Percentiles rank a stretch among this genome's conserved stretches.
Evolutionary conservation across 2,888 invertebrate species (phyloP).

Genomic region (Eubasilissa splendida): DNA sequence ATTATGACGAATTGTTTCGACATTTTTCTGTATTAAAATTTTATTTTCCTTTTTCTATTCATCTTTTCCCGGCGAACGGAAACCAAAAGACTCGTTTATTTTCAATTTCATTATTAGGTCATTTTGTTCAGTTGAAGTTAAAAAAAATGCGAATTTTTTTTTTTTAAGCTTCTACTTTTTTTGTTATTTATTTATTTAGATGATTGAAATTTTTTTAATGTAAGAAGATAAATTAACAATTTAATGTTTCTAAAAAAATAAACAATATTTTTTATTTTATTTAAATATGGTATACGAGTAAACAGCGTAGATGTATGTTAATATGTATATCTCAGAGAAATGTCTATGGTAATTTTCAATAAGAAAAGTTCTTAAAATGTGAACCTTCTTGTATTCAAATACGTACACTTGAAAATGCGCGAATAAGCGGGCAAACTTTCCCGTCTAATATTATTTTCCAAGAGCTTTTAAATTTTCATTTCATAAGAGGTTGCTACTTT

Average conservation of each 20-base stretch:
- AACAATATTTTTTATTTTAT: too few relatives aligned
- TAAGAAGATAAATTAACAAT: too few relatives aligned
- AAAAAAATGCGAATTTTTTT: background rate
- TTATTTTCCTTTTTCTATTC: conserved; percentile 32
- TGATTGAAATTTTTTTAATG: too few relatives aligned
- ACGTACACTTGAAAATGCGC: background rate
- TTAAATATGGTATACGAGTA: too few relatives aligned
- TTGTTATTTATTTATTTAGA: too few relatives aligned
- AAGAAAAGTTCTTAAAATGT: background rate
- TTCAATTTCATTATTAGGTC: conserved; percentile 14
- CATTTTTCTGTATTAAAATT: conserved; percentile 46
- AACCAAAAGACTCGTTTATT: conserved; percentile 40
- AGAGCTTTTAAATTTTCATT: conserved; percentile 58
- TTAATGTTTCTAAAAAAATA: too few relatives aligned
- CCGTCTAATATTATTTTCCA: conserved; percentile 53
- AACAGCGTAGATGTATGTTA: too few relatives aligned
- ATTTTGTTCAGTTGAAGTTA: background rate
- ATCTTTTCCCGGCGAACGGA: conserved; percentile 23
- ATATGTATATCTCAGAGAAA: too few relatives aligned
- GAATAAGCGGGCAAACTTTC: conserved; percentile 52
- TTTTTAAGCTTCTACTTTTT: too few relatives aligned
- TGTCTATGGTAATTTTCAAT: too few relatives aligned
- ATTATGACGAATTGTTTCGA: conserved; percentile 53
- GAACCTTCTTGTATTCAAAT: background rate
- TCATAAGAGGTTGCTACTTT: conserved; percentile 60